A percentile compares a stretch with the other conserved stretches of the same genome.
phyloP scores from a whole-genome alignment of 1,140 invertebrate genomes.

The Pseudoatta argentina region DNA sequence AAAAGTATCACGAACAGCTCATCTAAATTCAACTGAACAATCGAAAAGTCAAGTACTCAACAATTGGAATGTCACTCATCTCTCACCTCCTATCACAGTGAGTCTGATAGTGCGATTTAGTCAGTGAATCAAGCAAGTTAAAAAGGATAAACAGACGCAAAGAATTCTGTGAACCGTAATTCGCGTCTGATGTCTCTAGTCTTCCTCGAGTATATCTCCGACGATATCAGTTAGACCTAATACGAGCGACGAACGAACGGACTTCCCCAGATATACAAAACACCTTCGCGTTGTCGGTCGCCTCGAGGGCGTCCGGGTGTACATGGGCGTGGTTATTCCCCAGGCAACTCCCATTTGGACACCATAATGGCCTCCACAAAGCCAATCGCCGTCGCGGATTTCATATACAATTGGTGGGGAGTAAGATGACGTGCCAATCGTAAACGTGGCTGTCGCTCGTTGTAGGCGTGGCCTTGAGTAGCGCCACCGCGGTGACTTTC shows the following conservation, averaged over 20 bases:
- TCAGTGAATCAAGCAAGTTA: constrained; percentile 10
- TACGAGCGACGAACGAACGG: constrained; percentile 68
- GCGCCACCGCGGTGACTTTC: constrained; percentile 79
- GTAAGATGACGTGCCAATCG: constrained; percentile 71
- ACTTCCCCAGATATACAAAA: constrained; percentile 71
- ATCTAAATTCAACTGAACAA: neutral
- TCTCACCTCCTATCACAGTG: constrained; percentile 30
- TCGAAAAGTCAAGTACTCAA: constrained; percentile 1
- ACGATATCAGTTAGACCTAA: constrained; percentile 60
- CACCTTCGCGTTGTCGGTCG: constrained; percentile 65
- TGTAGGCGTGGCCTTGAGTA: constrained; percentile 69
- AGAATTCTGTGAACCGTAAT: neutral
- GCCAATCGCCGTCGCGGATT: constrained; percentile 74
- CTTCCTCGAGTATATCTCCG: constrained; percentile 62
- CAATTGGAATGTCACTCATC: constrained; percentile 43
- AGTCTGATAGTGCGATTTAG: constrained; percentile 40
- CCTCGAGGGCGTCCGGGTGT: constrained; percentile 68
- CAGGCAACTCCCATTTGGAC: constrained; percentile 72
- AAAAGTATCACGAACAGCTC: neutral
- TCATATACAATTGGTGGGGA: constrained; percentile 59
- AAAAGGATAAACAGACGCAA: constrained; percentile 29
- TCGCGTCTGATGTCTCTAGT: constrained; percentile 22
- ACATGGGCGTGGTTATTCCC: constrained; percentile 39
- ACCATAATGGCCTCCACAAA: constrained; percentile 84
- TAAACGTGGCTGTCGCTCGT: constrained; percentile 10